These are phyloP conservation scores for Nomada hirtipes DNA, from an alignment of 2,888 invertebrate genomes.

Conservation along the genomic window DNA sequence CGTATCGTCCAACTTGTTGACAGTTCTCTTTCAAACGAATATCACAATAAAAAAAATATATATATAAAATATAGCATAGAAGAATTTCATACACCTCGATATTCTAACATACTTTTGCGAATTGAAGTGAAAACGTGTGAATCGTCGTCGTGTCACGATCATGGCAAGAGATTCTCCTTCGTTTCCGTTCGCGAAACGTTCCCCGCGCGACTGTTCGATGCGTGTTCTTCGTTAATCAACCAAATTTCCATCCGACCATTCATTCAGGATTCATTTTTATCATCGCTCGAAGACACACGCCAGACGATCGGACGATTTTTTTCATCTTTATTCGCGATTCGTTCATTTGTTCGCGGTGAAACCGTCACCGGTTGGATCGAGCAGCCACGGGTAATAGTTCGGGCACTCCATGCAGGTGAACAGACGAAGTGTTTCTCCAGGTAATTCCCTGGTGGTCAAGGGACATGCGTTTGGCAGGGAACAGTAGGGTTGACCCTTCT, in stretches of 20 bases:
- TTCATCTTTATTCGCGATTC: not conserved
- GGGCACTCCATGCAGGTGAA: constrained; percentile 99
- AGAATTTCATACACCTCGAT: too few relatives aligned
- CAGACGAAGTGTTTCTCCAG: constrained; percentile 95
- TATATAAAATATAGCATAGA: too few relatives aligned
- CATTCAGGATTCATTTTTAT: not conserved
- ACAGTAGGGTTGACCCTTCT: constrained; percentile 96
- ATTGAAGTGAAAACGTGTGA: not conserved
- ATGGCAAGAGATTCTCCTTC: not conserved
- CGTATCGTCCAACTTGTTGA: not conserved
- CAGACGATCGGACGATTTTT: constrained; percentile 25
- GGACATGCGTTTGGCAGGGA: constrained; percentile 96
- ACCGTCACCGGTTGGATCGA: constrained; percentile 97
- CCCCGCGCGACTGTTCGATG: constrained; percentile 3
- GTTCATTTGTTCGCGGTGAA: constrained; percentile 92
- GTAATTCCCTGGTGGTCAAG: constrained; percentile 94
- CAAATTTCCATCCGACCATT: not conserved
- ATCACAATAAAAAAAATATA: constrained; percentile 7
- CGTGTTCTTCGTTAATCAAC: constrained; percentile 5
- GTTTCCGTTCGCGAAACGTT: constrained; percentile 49
- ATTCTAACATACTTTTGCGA: not conserved
- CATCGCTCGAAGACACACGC: constrained; percentile 31
- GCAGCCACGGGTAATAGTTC: constrained; percentile 97
- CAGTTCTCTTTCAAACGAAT: not conserved
- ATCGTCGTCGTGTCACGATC: not conserved